Base-by-base conservation (phyloP, 2,888 invertebrate genomes). In the Pyrgus malvae region DNA sequence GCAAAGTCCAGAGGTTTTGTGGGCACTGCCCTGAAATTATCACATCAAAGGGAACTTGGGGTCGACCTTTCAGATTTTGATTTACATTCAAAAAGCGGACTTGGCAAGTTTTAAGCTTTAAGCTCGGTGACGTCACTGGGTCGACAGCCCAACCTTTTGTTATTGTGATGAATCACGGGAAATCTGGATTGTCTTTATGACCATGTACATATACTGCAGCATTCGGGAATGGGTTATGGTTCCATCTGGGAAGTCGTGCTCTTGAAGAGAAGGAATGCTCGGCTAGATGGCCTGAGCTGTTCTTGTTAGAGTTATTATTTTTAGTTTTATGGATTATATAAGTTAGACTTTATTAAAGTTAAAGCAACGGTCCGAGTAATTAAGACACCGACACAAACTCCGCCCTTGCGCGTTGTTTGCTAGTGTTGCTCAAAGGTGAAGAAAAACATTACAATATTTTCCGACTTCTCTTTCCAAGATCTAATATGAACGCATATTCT, bases 51-150 rank as follows among this genome's bases (percentile, higher is more conserved):
- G 66, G 72, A 72, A 76, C 76, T 78, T 73, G 68, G 71, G 69
- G 72, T 65, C 69, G 74, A 74, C 75, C 78, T 78, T 84, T 77
- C 70, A 73, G 78, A 70, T 76, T 80, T 74, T 68, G 78, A 88
- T 88, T 87, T 87, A 80, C 87, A 88, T 86, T 83, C 85, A 83
- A 86, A 86, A 83, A 80, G 79, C 62, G 65, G 65, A 67, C 63
- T 68, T 63, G 61, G 66, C 59, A 67, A 63, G 67, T 70, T 74
- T 45, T 64, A 67, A 72, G 69, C 68, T 66, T 17, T 37, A 37
- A 1, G 17, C 37, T 37, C 19, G 37, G 37, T 56, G 62, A 59
- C 61, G 57, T 59, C 58, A 60, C 60, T 51, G 57, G 58, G 51
- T 60, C 49, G 42, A 37, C 42, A 35, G 54, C 33, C 31, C 17